These are phyloP conservation scores for Hirundo rustica DNA, from an alignment of 2,797 vertebrate genomes.

Conservation along the genomic window DNA sequence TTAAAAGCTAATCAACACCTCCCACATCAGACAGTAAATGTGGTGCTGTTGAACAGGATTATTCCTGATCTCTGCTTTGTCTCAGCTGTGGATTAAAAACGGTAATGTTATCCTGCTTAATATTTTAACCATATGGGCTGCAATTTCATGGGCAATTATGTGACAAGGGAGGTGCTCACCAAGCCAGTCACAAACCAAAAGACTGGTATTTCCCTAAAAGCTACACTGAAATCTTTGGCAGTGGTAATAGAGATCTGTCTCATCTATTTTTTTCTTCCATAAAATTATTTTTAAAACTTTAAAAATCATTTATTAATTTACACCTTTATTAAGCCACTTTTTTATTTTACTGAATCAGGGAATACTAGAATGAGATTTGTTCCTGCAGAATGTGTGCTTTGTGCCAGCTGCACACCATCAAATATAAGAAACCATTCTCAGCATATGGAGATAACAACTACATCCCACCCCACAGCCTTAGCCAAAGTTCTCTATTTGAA, in stretches of 20 bases:
- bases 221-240: not conserved
- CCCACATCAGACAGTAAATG: conserved; percentile 63
- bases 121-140: conserved; percentile 67
- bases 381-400: not conserved
- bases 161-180: conserved; percentile 31
- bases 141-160: conserved; percentile 67
- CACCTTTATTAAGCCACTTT: not conserved
- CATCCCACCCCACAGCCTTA: not conserved
- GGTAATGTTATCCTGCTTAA: conserved; percentile 70
- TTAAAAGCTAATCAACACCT: conserved; percentile 69
- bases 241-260: not conserved
- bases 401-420: not conserved
- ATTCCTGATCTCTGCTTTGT: conserved; percentile 68
- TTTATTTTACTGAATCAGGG: not conserved
- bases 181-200: conserved; percentile 16
- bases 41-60: conserved; percentile 58
- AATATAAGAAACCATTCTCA: not conserved
- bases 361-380: not conserved
- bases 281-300: not conserved
- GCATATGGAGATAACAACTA: not conserved
- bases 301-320: not conserved
- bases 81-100: conserved; percentile 67
- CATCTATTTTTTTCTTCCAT: not conserved
- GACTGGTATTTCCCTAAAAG: not conserved
- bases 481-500: not conserved